phyloP scores from a whole-genome alignment of 1,140 invertebrate genomes.

The Drosophila ercepeae region DNA sequence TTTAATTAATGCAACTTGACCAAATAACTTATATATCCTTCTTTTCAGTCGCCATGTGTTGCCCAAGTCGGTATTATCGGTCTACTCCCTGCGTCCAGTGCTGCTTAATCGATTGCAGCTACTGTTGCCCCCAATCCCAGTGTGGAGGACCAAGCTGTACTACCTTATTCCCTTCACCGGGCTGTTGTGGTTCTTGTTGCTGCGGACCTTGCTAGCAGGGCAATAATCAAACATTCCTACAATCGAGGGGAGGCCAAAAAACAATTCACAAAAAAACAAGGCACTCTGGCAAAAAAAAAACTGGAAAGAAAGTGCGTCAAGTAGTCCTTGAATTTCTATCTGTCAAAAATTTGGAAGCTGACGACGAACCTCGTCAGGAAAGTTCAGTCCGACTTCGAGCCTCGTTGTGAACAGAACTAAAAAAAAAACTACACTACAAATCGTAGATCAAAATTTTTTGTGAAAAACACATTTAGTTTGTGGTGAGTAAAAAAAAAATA shows the following conservation, averaged over 20 bases:
- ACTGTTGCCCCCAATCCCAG: constrained; percentile 41
- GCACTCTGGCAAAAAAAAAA: not conserved
- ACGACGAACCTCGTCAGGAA: not conserved
- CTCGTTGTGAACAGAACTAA: constrained; percentile 39
- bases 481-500: constrained; percentile 15
- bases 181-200: constrained; percentile 2
- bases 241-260: not conserved
- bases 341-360: not conserved
- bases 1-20: too few relatives aligned
- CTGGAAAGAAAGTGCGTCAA: not conserved
- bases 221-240: not conserved
- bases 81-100: constrained; percentile 56
- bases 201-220: constrained; percentile 6
- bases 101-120: constrained; percentile 59
- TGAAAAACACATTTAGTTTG: constrained; percentile 18
- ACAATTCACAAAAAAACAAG: not conserved
- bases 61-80: constrained; percentile 54
- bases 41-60: constrained; percentile 47
- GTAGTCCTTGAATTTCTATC: constrained; percentile 1
- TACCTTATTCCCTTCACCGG: not conserved
- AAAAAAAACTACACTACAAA: constrained; percentile 19
- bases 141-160: constrained; percentile 18
- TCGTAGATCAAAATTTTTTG: constrained; percentile 28
- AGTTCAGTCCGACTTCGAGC: constrained; percentile 21
- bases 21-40: not conserved